Evolutionary conservation across 1,140 invertebrate genomes (phyloP), one percentile per base, ranked within the genome.

Genomic region (Drosophila micromelanica): DNA sequence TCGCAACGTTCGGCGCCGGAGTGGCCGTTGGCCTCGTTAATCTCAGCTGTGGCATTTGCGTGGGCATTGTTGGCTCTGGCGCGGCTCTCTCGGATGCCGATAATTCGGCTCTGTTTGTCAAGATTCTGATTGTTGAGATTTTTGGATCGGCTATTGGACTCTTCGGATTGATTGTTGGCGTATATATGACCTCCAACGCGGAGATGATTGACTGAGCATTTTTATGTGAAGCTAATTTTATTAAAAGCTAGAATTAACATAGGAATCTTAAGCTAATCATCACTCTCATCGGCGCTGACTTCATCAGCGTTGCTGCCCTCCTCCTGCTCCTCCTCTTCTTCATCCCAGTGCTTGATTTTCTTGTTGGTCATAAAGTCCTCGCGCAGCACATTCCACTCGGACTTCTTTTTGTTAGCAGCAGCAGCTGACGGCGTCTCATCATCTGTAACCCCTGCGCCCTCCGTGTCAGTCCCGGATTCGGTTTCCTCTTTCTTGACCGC

Each of bases 41-140:
- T 93, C 92, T 99, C 38, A 96, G 98, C 78, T 99, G 98, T 93
- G 98, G 98, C 75, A 95, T 99, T 73, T 96, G 97, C 84, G 98
- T 99, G 37, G 98, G 98, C 15, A 96, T 99, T 81, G 98, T 99
- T 48, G 98, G 96, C 8, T 99, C 98, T 27, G 98, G 98, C 65
- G 98, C 98, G 51, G 98, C 98, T 15, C 93, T 99, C 1, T 95
- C 98, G 62, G 98, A 99, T 94, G 98, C 98, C 52, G 98, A 98
- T 7, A 98, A 99, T 93, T 95, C 97, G 12, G 94, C 96, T 3
- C 94, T 99, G 6, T 99, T 99, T 91, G 98, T 99, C 5, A 99
- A 99, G 93, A 98, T 99, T 92, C 94, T 99, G 2, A 99, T 99
- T 92, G 96, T 99, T 49, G 98, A 99, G 94, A 99, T 99, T 92